Evolutionary conservation across 2,113 vertebrate species (phyloP).

Genomic region (Coptodon rendalli): DNA sequence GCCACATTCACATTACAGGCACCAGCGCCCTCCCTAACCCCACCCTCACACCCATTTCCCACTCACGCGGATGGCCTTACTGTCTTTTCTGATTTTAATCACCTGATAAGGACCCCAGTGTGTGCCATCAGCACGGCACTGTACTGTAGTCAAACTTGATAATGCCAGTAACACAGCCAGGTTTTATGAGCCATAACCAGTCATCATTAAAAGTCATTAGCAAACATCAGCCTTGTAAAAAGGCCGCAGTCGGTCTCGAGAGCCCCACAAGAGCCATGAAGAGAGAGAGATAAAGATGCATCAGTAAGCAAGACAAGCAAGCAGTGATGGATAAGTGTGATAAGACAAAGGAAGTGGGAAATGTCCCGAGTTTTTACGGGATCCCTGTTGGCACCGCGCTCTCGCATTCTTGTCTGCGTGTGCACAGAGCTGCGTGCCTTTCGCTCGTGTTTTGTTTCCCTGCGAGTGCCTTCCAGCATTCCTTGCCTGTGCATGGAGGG

Average conservation of each 20-base stretch:
- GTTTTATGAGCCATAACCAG: constrained; percentile 63
- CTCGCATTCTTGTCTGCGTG: constrained; percentile 14
- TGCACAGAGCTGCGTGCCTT: neutral
- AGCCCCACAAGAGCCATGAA: constrained; percentile 38
- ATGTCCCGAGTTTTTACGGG: constrained; percentile 26
- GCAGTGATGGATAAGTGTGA: neutral
- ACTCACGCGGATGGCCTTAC: neutral
- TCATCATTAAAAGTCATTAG: constrained; percentile 58
- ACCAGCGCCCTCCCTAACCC: neutral
- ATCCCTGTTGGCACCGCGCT: constrained; percentile 10
- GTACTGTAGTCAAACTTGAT: constrained; percentile 40
- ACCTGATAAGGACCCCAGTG: constrained; percentile 40
- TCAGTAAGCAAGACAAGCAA: neutral
- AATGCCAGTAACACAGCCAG: constrained; percentile 40
- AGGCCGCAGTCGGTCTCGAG: constrained; percentile 47
- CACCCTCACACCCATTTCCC: neutral
- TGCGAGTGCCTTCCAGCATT: constrained; percentile 56
- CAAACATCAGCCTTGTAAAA: constrained; percentile 50
- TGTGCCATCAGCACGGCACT: constrained; percentile 34
- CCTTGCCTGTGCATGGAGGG: constrained; percentile 13
- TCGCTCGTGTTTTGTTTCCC: constrained; percentile 4
- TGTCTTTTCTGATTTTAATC: constrained; percentile 43
- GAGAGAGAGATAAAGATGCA: constrained; percentile 36
- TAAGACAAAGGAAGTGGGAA: constrained; percentile 10
- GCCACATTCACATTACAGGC: neutral